phyloP scores from a whole-genome alignment of 2,888 invertebrate species.

The Lasioglossum morio region DNA sequence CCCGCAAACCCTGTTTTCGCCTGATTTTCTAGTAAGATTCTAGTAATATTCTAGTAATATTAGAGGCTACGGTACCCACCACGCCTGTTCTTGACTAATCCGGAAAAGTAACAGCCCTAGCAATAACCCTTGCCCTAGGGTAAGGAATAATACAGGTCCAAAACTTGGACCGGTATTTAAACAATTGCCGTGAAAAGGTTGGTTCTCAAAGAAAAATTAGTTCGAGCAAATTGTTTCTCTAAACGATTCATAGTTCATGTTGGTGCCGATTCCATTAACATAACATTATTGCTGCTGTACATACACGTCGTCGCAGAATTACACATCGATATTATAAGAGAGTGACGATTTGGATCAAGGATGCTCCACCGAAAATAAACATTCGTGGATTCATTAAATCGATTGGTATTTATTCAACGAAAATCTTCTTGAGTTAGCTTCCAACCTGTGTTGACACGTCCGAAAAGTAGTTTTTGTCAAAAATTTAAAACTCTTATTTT shows the following conservation, averaged over 20 bases:
- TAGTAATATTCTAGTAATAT: too few relatives aligned
- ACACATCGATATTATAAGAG: neutral
- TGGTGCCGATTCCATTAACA: neutral
- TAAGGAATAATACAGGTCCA: neutral
- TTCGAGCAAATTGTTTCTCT: neutral
- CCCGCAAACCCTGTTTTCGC: too few relatives aligned
- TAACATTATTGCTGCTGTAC: neutral
- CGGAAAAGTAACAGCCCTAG: too few relatives aligned
- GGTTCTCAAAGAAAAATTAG: neutral
- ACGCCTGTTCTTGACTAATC: too few relatives aligned
- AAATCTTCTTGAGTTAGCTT: constrained; percentile 13
- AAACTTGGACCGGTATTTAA: neutral
- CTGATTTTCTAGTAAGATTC: too few relatives aligned
- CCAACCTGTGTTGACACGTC: constrained; percentile 6
- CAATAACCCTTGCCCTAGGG: neutral
- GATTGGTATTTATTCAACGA: constrained; percentile 36
- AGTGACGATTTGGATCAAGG: constrained; percentile 28
- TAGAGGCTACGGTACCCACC: too few relatives aligned
- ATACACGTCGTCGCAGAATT: neutral
- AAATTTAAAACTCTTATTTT: neutral
- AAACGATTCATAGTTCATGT: neutral
- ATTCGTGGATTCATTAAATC: constrained; percentile 37
- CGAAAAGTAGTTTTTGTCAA: neutral
- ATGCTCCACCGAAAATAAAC: constrained; percentile 38
- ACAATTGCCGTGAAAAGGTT: too few relatives aligned